Evolutionary conservation across 2,113 vertebrate species (phyloP).

Genomic region (Balaenoptera acutorostrata): DNA sequence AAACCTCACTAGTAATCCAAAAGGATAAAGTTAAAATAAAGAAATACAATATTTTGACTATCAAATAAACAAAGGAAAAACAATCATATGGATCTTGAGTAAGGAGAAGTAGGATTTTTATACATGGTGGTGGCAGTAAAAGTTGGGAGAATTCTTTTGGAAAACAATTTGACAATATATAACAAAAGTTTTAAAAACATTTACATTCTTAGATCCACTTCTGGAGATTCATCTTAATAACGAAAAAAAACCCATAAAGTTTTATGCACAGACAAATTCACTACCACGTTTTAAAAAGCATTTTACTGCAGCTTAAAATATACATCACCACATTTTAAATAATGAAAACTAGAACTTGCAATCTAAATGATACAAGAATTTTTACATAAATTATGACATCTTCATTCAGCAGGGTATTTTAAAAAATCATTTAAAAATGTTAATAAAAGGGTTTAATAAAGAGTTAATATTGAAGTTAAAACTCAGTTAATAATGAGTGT

Average conservation of each 20-base stretch:
- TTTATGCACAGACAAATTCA: conserved; percentile 8
- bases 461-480: not conserved
- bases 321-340: not conserved
- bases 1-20: not conserved
- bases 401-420: not conserved
- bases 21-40: not conserved
- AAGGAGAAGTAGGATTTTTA: not conserved
- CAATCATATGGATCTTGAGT: not conserved
- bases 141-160: not conserved
- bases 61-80: conserved; percentile 1
- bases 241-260: not conserved
- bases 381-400: not conserved
- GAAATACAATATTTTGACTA: not conserved
- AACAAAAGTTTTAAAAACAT: not conserved
- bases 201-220: not conserved
- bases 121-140: not conserved
- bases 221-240: not conserved
- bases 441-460: not conserved
- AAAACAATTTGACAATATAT: not conserved
- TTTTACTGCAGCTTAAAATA: not conserved
- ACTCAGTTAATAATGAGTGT: not conserved
- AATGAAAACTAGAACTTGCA: conserved; percentile 12
- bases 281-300: not conserved
- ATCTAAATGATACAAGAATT: not conserved
- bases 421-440: not conserved